These are phyloP conservation scores for Cranoglanis bouderius DNA, from an alignment of 2,113 vertebrate species.

Conservation along the genomic window DNA sequence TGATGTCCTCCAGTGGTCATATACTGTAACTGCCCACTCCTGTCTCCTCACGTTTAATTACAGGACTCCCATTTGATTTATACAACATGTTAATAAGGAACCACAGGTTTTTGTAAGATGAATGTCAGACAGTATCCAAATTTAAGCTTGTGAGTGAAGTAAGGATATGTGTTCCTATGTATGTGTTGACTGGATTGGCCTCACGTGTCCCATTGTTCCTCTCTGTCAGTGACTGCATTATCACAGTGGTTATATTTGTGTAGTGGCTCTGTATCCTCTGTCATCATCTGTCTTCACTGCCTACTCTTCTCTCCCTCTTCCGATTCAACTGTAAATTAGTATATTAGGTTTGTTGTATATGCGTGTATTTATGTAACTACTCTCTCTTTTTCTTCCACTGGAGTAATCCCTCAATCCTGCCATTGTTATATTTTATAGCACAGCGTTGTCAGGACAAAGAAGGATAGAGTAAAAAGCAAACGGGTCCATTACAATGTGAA, in stretches of 20 bases:
- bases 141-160: background rate
- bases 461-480: background rate
- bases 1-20: slow-evolving; percentile 59
- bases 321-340: background rate
- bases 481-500: background rate
- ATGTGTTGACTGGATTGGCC: slow-evolving; percentile 35
- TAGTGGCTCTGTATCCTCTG: slow-evolving; percentile 32
- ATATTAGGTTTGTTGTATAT: background rate
- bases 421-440: background rate
- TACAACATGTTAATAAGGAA: background rate
- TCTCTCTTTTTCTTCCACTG: background rate
- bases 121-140: background rate
- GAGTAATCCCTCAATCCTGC: background rate
- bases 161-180: slow-evolving; percentile 16
- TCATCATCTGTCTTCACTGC: slow-evolving; percentile 7
- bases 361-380: background rate
- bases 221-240: slow-evolving; percentile 44
- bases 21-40: slow-evolving; percentile 26
- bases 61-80: background rate
- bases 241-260: slow-evolving; percentile 47
- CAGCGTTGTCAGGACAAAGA: background rate
- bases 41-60: background rate
- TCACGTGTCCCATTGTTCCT: slow-evolving; percentile 48
- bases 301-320: slow-evolving; percentile 9
- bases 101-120: background rate